Evolutionary conservation across 2,113 vertebrate species (phyloP).

Genomic region (Podocnemis expansa): DNA sequence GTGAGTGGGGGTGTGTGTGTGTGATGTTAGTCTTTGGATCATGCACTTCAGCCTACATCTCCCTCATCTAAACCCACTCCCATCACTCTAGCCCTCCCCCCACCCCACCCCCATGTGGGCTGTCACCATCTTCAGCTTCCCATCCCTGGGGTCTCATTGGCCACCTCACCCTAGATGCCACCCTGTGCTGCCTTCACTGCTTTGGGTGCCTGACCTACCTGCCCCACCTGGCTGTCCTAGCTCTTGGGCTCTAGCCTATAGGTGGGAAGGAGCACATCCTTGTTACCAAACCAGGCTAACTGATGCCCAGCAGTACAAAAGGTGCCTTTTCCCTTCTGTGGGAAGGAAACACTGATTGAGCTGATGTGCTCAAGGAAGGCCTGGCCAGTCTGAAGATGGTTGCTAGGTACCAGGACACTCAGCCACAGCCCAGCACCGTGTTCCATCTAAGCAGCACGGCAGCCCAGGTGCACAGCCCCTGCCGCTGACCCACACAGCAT

Average conservation of each 20-base stretch:
- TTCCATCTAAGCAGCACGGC: no score
- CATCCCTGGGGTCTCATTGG: not conserved
- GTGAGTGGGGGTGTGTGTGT: no score
- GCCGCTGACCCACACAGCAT: no score
- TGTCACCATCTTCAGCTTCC: no score
- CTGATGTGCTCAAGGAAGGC: not conserved
- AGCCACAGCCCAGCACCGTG: not conserved
- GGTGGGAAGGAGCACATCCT: no score
- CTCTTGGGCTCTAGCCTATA: no score
- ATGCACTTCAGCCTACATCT: no score
- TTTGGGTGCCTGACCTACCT: not conserved
- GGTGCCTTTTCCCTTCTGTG: not conserved
- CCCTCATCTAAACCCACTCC: no score
- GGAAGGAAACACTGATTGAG: not conserved
- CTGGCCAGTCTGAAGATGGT: not conserved
- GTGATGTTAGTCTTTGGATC: not conserved
- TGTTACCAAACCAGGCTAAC: no score
- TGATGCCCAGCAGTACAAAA: not conserved
- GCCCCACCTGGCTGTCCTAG: not conserved
- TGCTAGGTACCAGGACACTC: not conserved
- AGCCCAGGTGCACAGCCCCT: no score
- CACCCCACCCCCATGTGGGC: no score
- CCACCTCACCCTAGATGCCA: not conserved
- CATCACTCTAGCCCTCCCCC: no score
- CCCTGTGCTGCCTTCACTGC: not conserved